Evolutionary conservation across 1,140 invertebrate genomes (phyloP).

Genomic region (Drosophila kurseongensis): DNA sequence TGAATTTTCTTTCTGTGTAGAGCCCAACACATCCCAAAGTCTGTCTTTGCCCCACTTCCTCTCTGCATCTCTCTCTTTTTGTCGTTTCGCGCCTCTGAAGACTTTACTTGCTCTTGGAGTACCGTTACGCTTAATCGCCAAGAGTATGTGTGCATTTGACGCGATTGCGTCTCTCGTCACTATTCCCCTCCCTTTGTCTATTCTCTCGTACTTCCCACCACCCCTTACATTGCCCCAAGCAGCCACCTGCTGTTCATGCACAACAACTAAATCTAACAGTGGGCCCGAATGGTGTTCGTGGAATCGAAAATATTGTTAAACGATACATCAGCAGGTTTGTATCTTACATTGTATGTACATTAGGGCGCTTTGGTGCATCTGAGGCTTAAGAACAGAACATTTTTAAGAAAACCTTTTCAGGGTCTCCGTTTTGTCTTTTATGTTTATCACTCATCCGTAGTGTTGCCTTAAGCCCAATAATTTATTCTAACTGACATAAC

Average conservation of each 20-base stretch:
- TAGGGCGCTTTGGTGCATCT: no score
- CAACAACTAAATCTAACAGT: constrained; percentile 9
- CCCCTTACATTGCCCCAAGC: neutral
- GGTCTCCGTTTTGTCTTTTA: no score
- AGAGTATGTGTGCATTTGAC: constrained; percentile 25
- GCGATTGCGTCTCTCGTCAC: constrained; percentile 18
- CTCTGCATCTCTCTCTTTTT: neutral
- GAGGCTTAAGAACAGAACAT: no score
- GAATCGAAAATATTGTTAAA: neutral
- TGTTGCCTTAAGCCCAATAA: no score
- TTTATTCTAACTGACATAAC: no score
- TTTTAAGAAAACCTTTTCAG: no score
- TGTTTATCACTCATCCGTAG: no score
- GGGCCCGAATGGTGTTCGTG: neutral
- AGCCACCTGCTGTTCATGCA: constrained; percentile 10
- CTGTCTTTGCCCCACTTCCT: constrained; percentile 1
- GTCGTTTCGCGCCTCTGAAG: neutral
- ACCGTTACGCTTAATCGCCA: constrained; percentile 24
- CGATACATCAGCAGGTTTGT: no score
- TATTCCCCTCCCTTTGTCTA: neutral
- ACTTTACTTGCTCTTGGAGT: constrained; percentile 1
- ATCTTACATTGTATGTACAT: no score
- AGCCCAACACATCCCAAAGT: neutral
- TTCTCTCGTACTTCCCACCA: neutral
- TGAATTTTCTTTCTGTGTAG: neutral